Conservation (phyloP, 2,888 invertebrate genomes). For the Stratiomys singularior region DNA sequence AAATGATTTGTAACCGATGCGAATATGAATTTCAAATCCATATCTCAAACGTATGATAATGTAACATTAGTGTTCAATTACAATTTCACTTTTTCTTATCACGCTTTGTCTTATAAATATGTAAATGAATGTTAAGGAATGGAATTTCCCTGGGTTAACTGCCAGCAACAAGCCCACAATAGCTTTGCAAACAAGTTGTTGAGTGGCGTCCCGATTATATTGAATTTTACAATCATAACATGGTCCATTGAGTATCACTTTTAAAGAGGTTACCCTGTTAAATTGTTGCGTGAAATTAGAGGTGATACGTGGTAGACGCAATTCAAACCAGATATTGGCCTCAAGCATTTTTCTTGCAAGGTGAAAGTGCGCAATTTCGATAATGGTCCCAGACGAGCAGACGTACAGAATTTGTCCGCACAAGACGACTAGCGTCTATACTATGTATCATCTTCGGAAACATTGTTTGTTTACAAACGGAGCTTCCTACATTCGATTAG, state of each 20-base stretch:
- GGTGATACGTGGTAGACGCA: too few relatives aligned
- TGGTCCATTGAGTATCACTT: neutral
- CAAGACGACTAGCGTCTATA: neutral
- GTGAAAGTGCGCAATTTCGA: constrained; percentile 11
- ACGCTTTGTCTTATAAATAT: too few relatives aligned
- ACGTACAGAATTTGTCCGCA: neutral
- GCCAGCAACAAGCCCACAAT: neutral
- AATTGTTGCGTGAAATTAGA: neutral
- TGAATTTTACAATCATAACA: neutral
- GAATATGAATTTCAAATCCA: too few relatives aligned
- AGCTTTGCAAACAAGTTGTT: neutral
- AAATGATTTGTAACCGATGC: too few relatives aligned
- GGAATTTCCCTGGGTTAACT: neutral
- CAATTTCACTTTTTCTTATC: too few relatives aligned
- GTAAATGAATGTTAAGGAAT: too few relatives aligned
- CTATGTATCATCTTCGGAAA: neutral
- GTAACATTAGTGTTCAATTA: too few relatives aligned
- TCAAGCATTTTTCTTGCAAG: neutral
- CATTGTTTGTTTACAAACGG: too few relatives aligned
- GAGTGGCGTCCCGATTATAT: neutral
- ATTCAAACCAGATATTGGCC: neutral
- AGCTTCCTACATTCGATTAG: too few relatives aligned
- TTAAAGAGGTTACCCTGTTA: constrained; percentile 7
- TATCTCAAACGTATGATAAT: too few relatives aligned
- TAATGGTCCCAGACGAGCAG: neutral